A percentile compares a stretch with the other conserved stretches of the same genome.
These are phyloP conservation scores for Pandemis cinnamomeana DNA, from an alignment of 2,888 invertebrate species.

Conservation along the genomic window DNA sequence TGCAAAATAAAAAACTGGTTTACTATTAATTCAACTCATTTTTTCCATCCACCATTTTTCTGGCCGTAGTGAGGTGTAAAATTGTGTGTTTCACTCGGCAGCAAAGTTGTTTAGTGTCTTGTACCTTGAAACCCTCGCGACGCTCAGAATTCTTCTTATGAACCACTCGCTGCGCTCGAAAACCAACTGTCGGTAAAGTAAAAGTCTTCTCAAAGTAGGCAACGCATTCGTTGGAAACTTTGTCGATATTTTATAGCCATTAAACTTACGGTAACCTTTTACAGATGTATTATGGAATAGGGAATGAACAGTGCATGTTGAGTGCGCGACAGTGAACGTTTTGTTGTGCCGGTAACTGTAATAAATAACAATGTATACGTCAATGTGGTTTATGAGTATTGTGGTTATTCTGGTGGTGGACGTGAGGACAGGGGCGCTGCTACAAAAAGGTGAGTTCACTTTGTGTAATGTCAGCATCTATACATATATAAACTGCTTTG, in stretches of 20 bases:
- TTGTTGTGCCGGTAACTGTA: neutral
- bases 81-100: too few relatives aligned
- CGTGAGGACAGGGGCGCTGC: constrained; percentile 64
- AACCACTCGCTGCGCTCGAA: neutral
- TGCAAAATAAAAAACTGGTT: too few relatives aligned
- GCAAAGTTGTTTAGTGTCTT: too few relatives aligned
- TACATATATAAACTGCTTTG: too few relatives aligned
- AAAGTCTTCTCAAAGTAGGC: neutral
- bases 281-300: neutral
- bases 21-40: too few relatives aligned
- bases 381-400: constrained; percentile 66
- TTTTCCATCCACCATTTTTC: too few relatives aligned
- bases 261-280: constrained; percentile 1
- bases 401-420: constrained; percentile 64
- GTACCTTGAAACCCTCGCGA: too few relatives aligned
- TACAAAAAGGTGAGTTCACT: constrained; percentile 63
- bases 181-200: neutral
- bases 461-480: neutral
- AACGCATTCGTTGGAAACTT: neutral
- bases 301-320: neutral
- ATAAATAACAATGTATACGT: constrained; percentile 56
- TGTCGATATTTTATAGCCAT: neutral
- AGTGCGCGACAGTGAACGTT: constrained; percentile 13
- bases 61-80: too few relatives aligned
- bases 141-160: too few relatives aligned